Evolutionary conservation across 2,113 vertebrate species (phyloP), one percentile per base, ranked within the genome.

Genomic region (Odobenus rosmarus): DNA sequence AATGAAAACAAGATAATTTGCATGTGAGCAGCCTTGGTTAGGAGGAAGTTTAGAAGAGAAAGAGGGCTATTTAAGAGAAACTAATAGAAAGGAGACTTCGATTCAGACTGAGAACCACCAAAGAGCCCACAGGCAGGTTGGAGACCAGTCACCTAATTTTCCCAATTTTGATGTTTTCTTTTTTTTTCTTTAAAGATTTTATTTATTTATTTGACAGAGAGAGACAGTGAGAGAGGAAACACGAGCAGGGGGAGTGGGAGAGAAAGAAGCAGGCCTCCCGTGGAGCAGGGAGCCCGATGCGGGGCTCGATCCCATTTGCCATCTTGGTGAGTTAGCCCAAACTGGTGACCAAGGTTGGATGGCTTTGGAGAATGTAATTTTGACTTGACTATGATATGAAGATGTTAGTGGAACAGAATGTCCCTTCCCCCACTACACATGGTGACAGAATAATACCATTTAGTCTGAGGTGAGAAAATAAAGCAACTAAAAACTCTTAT

Each of bases 21-120:
- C 82, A 76, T 93, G 67, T 19, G 86, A 95, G 92, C 82, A 97
- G 81, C 49, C 61, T 90, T 83, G 46, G 23, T 85, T 67, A 82
- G 33, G 61, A 95, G 33, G 57, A 84, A 62, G 12, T 86, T 77
- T 71, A 46, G 55, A 69, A 57, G 36, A 92, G 55, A 93, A n/a
- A 80, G 46, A 79, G 15, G 36, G 62, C 19, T 76, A 87, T 94
- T 84, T 95, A 93, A 83, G 53, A 67, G 51, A 72, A 86, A 31
- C n/a, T 16, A 53, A 23, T n/a, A 74, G 64, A 95, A 89, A 67
- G 46, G 39, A 51, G 28, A 81, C 13, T 53, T 72, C 33, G 61
- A 62, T 87, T 86, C 18, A 46, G 14, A 55, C 33, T 74, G 49
- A 31, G 69, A 94, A n/a, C 23, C 69, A 72, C 12, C 11, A 16